Evolutionary conservation across 2,888 invertebrate genomes (phyloP).

Genomic region (Entomobrya proxima): DNA sequence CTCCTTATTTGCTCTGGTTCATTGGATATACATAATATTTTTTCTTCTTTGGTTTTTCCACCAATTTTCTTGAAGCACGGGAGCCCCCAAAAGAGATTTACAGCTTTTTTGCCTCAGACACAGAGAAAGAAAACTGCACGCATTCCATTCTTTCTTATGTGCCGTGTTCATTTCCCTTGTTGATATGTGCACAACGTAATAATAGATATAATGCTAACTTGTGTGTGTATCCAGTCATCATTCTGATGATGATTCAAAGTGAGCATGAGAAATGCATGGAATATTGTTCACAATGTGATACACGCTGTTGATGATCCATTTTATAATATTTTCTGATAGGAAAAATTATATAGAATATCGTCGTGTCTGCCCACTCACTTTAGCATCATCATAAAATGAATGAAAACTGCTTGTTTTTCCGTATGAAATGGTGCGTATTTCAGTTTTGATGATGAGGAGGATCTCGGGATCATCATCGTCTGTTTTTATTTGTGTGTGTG

Average conservation of each 20-base stretch:
- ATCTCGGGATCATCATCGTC: neutral
- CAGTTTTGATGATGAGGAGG: neutral
- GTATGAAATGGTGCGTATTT: slow-evolving; percentile 5
- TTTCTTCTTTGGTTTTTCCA: slow-evolving; percentile 11
- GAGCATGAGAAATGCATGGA: slow-evolving; percentile 36
- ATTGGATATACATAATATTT: slow-evolving; percentile 37
- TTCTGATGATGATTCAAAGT: slow-evolving; percentile 54
- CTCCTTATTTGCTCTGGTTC: slow-evolving; percentile 44
- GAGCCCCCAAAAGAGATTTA: slow-evolving; percentile 58
- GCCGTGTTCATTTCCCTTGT: slow-evolving; percentile 59
- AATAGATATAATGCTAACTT: neutral
- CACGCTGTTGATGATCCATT: slow-evolving; percentile 38
- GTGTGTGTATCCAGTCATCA: neutral
- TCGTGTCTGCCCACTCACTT: slow-evolving; percentile 8
- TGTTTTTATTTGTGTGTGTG: neutral
- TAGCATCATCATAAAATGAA: neutral
- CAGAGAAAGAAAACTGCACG: neutral
- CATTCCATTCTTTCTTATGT: slow-evolving; percentile 29
- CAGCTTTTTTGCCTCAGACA: slow-evolving; percentile 30
- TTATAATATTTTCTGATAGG: slow-evolving; percentile 30
- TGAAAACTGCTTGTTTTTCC: slow-evolving; percentile 14
- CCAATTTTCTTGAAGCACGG: slow-evolving; percentile 34
- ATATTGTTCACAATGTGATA: too few relatives aligned
- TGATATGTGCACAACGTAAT: slow-evolving; percentile 39
- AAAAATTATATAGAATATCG: slow-evolving; percentile 24